Evolutionary conservation across 2,113 vertebrate genomes (phyloP), one percentile per base, ranked within the genome.

Genomic region (Progne subis): DNA sequence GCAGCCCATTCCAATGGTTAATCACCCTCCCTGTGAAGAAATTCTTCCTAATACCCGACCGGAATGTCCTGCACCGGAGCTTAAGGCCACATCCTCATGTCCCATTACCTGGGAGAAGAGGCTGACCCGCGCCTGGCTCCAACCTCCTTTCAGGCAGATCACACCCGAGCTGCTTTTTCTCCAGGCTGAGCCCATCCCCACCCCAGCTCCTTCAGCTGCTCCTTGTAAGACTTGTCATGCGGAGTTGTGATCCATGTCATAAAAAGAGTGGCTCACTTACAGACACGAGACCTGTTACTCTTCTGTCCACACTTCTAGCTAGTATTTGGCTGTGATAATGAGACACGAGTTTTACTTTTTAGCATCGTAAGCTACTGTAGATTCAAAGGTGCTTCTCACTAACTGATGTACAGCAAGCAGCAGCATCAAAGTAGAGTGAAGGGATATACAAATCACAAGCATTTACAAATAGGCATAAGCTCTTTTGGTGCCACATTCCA

Each of bases 341-440:
- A 81, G 37, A 32, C 4, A 0, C 0, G 2, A 44, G 10, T 1
- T 49, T 16, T n/a, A 9, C 14, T 57, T 41, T 15, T 31, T 4
- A 34, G 43, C 20, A 57, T n/a, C 8, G 1, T 14, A 28, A 63
- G 4, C 0, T 1, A 21, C 28, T 12, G n/a, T 31, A 72, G 21
- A 52, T 14, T 32, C 23, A 37, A 56, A 70, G 14, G 11, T 43
- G 8, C 11, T n/a, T 14, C 41, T 4, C 0, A 0, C 50, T 34
- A 6, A 31, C 6, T 2, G 12, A 11, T 8, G 9, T 20, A n/a
- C 57, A 57, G 13, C 18, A 39, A 39, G 12, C 18, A 26, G 41
- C 9, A 57, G 14, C 71, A 53, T 8, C 6, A 0, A 10, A 28
- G 11, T 4, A 32, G 26, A 26, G 0, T 34, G 31, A 47, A 67